Base-by-base conservation (phyloP, 1,140 invertebrate genomes). In the Chrysomallon squamiferum region DNA sequence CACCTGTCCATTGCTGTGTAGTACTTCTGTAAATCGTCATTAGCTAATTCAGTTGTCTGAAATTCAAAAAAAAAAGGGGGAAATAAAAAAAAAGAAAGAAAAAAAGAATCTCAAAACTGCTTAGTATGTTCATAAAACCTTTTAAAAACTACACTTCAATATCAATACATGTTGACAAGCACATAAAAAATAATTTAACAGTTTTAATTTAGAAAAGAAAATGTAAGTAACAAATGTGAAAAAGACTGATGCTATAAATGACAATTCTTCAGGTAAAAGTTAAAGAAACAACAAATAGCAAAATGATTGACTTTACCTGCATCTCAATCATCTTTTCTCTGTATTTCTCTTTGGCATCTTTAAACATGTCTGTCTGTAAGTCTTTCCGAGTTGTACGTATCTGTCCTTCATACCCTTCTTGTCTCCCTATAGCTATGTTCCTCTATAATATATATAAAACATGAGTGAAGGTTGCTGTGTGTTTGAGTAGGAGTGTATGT, bases 1-100 rank as follows among this genome's bases (percentile, higher is more conserved):
- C 25, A 93, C 91, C 88, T 89, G 72, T 98, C 95, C 63, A 99
- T 84, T n/a, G 92, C 93, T 62, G 89, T 88, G 35, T 89, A 90
- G 82, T 95, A 97, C 52, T 90, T 90, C 41, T 86, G 77, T 35
- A 88, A 66, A 70, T 88, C 87, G 70, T 68, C 59, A 63, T 74
- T 81, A 11, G 82, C 83, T 47, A 90, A 79, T 72, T 92, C 88
- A 27, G 85, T 81, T 18, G 88, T 84, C 88, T 90, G 72, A 11
- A 71, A 74, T 25, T 62, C 18, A 64, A 32, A 65, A 30, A 3
- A 58, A 60, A 35, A 13, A n/a, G n/a, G n/a, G n/a, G n/a, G n/a
- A n/a, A n/a, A n/a, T n/a, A n/a, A n/a, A n/a, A n/a, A n/a, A n/a
- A n/a, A n/a, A n/a, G n/a, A n/a, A n/a, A n/a, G n/a, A n/a, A n/a